Conservation (phyloP, 2,113 vertebrate species). For the Gambusia affinis region DNA sequence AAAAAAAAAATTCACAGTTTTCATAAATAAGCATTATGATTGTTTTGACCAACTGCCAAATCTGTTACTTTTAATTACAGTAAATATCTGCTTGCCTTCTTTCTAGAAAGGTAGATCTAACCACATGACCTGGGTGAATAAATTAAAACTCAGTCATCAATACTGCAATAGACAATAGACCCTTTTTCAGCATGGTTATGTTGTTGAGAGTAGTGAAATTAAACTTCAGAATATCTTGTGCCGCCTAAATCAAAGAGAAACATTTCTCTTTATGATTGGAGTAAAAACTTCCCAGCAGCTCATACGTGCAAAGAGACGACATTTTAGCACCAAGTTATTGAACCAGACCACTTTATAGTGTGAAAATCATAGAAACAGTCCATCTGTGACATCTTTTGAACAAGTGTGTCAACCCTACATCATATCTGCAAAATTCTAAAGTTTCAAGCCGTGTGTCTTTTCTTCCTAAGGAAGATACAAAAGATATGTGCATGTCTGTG, state of each 20-base stretch:
- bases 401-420: background rate
- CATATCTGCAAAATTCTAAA: background rate
- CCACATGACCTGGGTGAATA: too few species aligned
- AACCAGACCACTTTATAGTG: background rate
- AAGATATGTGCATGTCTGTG: background rate
- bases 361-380: background rate
- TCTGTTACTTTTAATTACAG: too few species aligned
- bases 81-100: background rate
- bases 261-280: background rate
- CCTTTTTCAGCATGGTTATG: background rate
- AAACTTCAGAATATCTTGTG: background rate
- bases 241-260: background rate
- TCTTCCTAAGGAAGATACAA: too few species aligned
- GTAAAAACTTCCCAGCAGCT: background rate
- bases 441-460: too few species aligned
- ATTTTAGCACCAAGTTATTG: background rate
- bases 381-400: background rate
- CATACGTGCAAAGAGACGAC: background rate
- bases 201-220: background rate
- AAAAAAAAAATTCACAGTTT: too few species aligned
- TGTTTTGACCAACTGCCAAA: too few species aligned
- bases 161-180: background rate
- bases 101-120: background rate
- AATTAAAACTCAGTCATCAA: background rate
- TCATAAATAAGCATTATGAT: too few species aligned